These are phyloP conservation scores for Eucriotettix oculatus DNA, from an alignment of 2,888 invertebrate genomes.

Conservation along the genomic window DNA sequence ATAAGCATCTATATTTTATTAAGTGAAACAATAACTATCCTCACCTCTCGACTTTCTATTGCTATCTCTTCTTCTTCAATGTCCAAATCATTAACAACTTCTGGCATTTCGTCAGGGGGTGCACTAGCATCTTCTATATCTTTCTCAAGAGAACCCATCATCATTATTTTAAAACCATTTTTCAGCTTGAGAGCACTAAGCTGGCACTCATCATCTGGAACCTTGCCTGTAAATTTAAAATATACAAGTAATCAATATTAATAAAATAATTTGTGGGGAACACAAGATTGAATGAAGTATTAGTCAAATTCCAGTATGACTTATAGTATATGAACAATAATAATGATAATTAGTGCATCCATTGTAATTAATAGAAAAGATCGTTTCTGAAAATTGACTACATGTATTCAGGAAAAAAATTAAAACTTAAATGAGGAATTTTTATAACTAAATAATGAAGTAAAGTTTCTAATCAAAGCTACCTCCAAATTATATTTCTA, in stretches of 20 bases:
- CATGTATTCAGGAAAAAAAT: too few relatives aligned
- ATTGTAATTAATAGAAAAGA: too few relatives aligned
- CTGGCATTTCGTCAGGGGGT: conserved; percentile 64
- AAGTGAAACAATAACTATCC: not conserved
- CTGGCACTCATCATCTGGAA: conserved; percentile 60
- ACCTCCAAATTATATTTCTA: too few relatives aligned
- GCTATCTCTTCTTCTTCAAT: conserved; percentile 64
- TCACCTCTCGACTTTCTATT: conserved; percentile 42
- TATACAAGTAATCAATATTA: not conserved
- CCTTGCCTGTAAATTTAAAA: conserved; percentile 46
- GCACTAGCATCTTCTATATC: conserved; percentile 71
- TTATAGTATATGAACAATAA: too few relatives aligned
- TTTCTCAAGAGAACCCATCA: conserved; percentile 91
- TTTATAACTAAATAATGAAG: too few relatives aligned
- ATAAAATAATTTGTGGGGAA: not conserved
- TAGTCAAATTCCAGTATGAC: too few relatives aligned
- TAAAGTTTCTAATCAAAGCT: too few relatives aligned
- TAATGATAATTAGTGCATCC: too few relatives aligned
- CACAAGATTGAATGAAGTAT: too few relatives aligned
- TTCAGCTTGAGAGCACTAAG: conserved; percentile 66
- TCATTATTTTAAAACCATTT: conserved; percentile 81
- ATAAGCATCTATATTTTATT: too few relatives aligned
- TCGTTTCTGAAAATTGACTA: too few relatives aligned
- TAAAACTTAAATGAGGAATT: too few relatives aligned
- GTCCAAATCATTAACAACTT: conserved; percentile 83